Base-by-base conservation (phyloP, 2,113 vertebrate species). In the Sapayoa aenigma region DNA sequence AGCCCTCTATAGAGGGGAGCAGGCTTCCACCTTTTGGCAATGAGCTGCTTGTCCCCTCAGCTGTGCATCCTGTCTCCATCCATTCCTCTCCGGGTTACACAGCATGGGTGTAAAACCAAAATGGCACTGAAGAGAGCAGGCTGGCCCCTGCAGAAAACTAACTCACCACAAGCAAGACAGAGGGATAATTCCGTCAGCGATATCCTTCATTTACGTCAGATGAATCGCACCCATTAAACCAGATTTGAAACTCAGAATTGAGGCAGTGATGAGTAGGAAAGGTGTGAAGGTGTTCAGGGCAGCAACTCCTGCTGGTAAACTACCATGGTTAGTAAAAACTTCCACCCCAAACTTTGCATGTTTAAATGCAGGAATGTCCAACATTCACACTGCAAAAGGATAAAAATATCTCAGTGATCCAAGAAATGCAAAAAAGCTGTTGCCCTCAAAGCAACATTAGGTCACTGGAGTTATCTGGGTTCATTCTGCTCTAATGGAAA, bases 341-440 rank as follows among this genome's bases (percentile, higher is more conserved):
- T 49, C 14, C 49, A 25, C 69, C 75, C 46, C 49, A 60, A 65
- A 84, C 52, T 92, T 90, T 72, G 53, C 76, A 68, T 81, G 72
- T 41, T 73, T 52, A 44, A 74, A 59, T 49, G 47, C 22, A 93
- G 62, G 52, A 60, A 71, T 59, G 28, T 16, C 50, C 76, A 78
- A 85, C 41, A n/a, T 28, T 53, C 55, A 49, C 22, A 9, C 2
- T 7, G 22, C 56, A 78, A 69, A 42, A 52, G 28, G 21, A 46
- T 5, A 50, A 28, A 66, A 69, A 87, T 44, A 16, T 66, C 71
- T 68, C 79, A 66, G 83, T 25, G 68, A 86, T 71, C 56, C 92
- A 88, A 86, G 56, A 94, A 91, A 94, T 65, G 75, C 39, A 92
- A 83, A 90, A 88, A 67, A 74, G 23, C 14, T 41, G 41, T n/a